These are phyloP conservation scores for Cabera pusaria DNA, from an alignment of 2,888 invertebrate genomes.

Conservation along the genomic window DNA sequence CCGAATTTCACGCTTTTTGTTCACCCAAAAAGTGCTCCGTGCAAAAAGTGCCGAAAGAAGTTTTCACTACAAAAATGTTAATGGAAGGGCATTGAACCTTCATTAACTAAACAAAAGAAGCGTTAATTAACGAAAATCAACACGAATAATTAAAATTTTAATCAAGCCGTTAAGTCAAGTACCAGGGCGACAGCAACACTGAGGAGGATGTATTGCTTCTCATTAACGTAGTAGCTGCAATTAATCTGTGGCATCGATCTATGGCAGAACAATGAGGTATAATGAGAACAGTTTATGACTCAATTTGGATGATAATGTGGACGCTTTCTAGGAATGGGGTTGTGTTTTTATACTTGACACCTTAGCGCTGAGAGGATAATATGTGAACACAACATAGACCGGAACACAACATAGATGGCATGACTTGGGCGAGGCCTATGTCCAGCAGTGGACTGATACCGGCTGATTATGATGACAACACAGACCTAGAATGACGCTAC, in stretches of 20 bases:
- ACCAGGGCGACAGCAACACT: constrained; percentile 32
- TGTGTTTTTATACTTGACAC: too few species aligned
- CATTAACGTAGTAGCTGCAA: constrained; percentile 27
- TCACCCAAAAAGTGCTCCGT: too few species aligned
- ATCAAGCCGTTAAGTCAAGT: constrained; percentile 28
- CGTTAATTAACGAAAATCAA: constrained; percentile 6
- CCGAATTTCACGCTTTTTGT: too few species aligned
- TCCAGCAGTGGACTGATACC: too few species aligned
- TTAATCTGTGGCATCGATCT: constrained; percentile 30
- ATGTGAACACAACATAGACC: too few species aligned
- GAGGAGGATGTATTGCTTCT: constrained; percentile 24
- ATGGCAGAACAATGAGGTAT: constrained; percentile 23
- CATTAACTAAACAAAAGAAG: constrained; percentile 7
- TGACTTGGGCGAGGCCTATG: too few species aligned
- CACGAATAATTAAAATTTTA: constrained; percentile 24
- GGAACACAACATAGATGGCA: too few species aligned
- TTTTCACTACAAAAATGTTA: too few species aligned
- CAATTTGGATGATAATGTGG: constrained; percentile 5
- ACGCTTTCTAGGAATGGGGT: neutral
- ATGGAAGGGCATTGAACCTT: constrained; percentile 1
- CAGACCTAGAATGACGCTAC: too few species aligned
- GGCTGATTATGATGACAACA: too few species aligned
- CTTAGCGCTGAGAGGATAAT: too few species aligned
- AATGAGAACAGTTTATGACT: constrained; percentile 13
- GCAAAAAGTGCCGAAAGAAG: too few species aligned